phyloP scores from a whole-genome alignment of 2,888 invertebrate species.

The Apotomis capreana region DNA sequence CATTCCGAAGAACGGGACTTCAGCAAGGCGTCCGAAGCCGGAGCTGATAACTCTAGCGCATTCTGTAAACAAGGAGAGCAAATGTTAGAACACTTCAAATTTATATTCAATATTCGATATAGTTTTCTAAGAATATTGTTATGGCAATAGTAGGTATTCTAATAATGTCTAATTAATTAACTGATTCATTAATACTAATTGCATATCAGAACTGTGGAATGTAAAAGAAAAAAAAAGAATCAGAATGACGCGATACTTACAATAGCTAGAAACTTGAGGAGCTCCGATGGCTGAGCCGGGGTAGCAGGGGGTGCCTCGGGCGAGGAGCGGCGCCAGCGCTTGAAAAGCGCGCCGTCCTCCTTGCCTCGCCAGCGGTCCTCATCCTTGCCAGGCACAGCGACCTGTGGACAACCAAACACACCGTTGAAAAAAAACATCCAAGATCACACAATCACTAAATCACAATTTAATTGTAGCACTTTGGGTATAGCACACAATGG shows the following conservation, averaged over 20 bases:
- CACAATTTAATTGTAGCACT: slow-evolving; percentile 26
- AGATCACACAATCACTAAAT: slow-evolving; percentile 54
- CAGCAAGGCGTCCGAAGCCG: slow-evolving; percentile 93
- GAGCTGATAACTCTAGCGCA: slow-evolving; percentile 94
- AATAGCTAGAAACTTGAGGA: slow-evolving; percentile 90
- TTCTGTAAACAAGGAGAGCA: slow-evolving; percentile 86
- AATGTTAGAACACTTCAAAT: slow-evolving; percentile 38
- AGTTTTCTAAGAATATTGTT: background rate
- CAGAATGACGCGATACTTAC: slow-evolving; percentile 82
- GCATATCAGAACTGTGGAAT: background rate
- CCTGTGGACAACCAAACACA: slow-evolving; percentile 77
- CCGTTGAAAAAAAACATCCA: slow-evolving; percentile 68
- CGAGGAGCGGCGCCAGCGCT: slow-evolving; percentile 66
- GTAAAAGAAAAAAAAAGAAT: background rate
- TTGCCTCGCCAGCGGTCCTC: slow-evolving; percentile 78
- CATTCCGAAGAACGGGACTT: slow-evolving; percentile 88
- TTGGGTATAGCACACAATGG: slow-evolving; percentile 52
- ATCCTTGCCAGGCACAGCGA: slow-evolving; percentile 78
- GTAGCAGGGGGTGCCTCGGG: slow-evolving; percentile 58
- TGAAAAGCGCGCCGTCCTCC: slow-evolving; percentile 76
- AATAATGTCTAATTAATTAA: background rate
- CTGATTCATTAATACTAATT: background rate
- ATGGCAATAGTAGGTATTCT: too few relatives aligned
- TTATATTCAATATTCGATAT: background rate
- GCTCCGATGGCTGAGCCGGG: slow-evolving; percentile 72